Evolutionary conservation across 2,797 vertebrate genomes (phyloP).

Genomic region (Notamacropus eugenii): DNA sequence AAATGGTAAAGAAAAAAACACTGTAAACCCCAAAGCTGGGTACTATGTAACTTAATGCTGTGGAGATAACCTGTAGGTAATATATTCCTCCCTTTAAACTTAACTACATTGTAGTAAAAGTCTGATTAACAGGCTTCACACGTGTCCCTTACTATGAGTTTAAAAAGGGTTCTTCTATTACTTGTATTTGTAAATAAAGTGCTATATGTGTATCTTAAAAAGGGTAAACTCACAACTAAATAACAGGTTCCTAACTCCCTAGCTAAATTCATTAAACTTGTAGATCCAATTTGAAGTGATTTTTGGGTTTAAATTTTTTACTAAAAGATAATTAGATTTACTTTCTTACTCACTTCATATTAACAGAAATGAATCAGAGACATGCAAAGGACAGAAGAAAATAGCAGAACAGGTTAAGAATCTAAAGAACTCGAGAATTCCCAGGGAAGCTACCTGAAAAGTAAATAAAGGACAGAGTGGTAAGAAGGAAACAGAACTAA

Average conservation of each 20-base stretch:
- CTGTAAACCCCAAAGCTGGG: not conserved
- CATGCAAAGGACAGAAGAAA: not conserved
- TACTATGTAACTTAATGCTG: not conserved
- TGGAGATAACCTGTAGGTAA: not conserved
- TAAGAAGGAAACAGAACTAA: not conserved
- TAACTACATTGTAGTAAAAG: not conserved
- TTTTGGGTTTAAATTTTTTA: not conserved
- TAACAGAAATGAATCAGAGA: constrained; percentile 43
- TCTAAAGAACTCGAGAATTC: not conserved
- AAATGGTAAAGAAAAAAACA: not conserved
- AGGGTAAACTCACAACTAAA: not conserved
- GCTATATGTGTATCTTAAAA: not conserved
- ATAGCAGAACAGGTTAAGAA: not conserved
- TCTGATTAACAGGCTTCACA: not conserved
- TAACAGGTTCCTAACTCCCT: not conserved
- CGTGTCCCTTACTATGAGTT: not conserved
- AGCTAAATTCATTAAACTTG: not conserved
- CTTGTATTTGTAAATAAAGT: not conserved
- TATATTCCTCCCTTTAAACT: not conserved
- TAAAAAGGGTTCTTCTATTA: not conserved
- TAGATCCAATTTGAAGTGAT: not conserved
- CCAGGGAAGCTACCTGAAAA: not conserved
- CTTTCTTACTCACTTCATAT: constrained; percentile 48
- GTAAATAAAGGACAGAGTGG: not conserved
- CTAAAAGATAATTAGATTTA: not conserved